Evolutionary conservation across 2,113 vertebrate genomes (phyloP), one percentile per base, ranked within the genome.

Genomic region (Stegostoma tigrinum): DNA sequence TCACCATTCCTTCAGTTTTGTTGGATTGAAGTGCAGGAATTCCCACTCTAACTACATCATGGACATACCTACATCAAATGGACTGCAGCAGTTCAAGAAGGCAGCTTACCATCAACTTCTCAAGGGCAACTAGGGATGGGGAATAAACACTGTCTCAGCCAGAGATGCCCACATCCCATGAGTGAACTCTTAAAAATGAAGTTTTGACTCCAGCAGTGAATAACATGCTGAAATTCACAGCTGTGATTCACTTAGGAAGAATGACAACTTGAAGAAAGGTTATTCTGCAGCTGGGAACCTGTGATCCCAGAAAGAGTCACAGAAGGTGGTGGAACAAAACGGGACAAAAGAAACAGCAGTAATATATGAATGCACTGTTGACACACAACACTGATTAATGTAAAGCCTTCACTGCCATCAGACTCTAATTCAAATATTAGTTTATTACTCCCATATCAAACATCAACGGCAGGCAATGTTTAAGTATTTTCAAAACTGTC

Each of bases 401-500:
- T 38, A 93, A 23, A 66, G 61, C 89, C 89, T 93, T 23, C 34
- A 93, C 55, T 27, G 89, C 61, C 61, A 45, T 45, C 80, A 66
- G 61, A 93, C 14, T 42, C 34, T 93, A 93, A 93, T 66, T 67
- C 64, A 93, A 75, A 93, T 93, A 93, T 66, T 66, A n/a, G 61
- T 67, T 17, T 38, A 93, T 42, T 93, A 19, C 89, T 93, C 89
- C 89, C 89, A 67, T 66, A 66, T 93, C 61, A 93, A 93, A 93
- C n/a, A 93, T 93, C 61, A 93, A 91, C 61, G 66, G 61, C 61
- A 66, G 89, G 61, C 89, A 38, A 38, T 93, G 89, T 93, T 93
- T 93, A 93, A 67, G 89, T 93, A 93, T 66, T 93, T 93, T n/a
- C 61, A 93, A 93, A 93, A 34, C 89, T 66, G 89, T 93, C 89